phyloP scores from a whole-genome alignment of 2,113 vertebrate genomes.

The Sinocyclocheilus maitianheensis region DNA sequence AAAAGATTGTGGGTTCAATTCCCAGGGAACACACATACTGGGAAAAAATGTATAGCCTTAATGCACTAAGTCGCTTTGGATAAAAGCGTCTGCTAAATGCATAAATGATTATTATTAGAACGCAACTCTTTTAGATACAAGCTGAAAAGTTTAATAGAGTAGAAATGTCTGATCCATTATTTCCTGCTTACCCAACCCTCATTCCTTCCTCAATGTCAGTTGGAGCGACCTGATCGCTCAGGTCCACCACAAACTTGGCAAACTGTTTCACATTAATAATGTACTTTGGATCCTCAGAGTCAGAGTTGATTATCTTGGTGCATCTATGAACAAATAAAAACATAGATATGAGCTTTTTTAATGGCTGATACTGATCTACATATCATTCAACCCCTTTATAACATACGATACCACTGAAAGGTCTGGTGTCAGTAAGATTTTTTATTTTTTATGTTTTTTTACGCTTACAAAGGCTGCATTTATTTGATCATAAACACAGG shows the following conservation, averaged over 20 bases:
- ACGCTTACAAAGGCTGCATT: too few species aligned
- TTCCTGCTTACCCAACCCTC: conserved; percentile 90
- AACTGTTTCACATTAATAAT: conserved; percentile 99
- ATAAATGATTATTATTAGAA: too few species aligned
- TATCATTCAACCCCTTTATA: background rate
- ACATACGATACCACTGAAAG: too few species aligned
- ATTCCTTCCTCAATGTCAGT: conserved; percentile 99
- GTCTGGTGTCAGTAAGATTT: too few species aligned
- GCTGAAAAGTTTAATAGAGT: background rate
- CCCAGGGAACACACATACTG: too few species aligned
- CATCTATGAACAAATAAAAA: conserved; percentile 76
- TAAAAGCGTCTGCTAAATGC: too few species aligned
- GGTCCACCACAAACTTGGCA: conserved; percentile 98
- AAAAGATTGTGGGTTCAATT: too few species aligned
- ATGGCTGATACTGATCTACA: background rate
- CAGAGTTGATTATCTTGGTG: conserved; percentile 98
- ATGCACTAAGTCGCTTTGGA: too few species aligned
- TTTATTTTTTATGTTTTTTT: too few species aligned
- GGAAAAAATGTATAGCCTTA: too few species aligned
- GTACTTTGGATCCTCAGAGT: conserved; percentile 98
- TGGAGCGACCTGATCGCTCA: conserved; percentile 97
- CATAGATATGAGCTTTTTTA: background rate
- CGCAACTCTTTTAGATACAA: background rate
- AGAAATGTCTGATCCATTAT: background rate
- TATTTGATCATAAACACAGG: too few species aligned